phyloP scores from a whole-genome alignment of 2,888 invertebrate species.

The Cheilosia scutellata region DNA sequence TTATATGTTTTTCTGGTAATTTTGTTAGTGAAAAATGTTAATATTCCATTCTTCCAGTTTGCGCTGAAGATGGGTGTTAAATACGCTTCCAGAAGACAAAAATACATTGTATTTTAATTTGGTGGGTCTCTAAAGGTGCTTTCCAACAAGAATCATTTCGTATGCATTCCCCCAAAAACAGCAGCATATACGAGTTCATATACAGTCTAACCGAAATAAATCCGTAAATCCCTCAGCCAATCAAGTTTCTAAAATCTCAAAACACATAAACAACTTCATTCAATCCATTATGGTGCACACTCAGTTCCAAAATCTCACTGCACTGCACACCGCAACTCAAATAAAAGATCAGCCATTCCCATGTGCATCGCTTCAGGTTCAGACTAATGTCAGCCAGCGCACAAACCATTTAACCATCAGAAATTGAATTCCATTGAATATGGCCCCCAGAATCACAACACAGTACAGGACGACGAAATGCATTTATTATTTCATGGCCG shows the following conservation, averaged over 20 bases:
- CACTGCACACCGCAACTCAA: neutral
- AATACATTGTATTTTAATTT: too few relatives aligned
- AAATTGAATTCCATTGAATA: slow-evolving; percentile 67
- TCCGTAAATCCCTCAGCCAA: slow-evolving; percentile 2
- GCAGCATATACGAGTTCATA: neutral
- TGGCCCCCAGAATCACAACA: slow-evolving; percentile 48
- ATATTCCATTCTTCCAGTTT: too few relatives aligned
- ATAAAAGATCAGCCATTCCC: slow-evolving; percentile 27
- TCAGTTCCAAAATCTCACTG: neutral
- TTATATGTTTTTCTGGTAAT: too few relatives aligned
- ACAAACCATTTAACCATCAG: slow-evolving; percentile 62
- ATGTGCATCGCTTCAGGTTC: neutral
- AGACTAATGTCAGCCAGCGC: slow-evolving; percentile 29
- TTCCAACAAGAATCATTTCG: too few relatives aligned
- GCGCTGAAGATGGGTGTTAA: too few relatives aligned
- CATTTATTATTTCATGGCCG: slow-evolving; percentile 49
- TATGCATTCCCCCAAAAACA: neutral
- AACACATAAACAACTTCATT: slow-evolving; percentile 34
- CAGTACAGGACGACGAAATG: slow-evolving; percentile 15
- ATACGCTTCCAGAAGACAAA: too few relatives aligned
- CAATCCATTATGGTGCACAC: neutral
- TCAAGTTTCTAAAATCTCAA: slow-evolving; percentile 38
- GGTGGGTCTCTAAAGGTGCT: too few relatives aligned
- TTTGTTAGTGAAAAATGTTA: too few relatives aligned
- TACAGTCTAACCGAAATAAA: neutral